phyloP scores from a whole-genome alignment of 2,113 vertebrate genomes.

The Atlantisia rogersi region DNA sequence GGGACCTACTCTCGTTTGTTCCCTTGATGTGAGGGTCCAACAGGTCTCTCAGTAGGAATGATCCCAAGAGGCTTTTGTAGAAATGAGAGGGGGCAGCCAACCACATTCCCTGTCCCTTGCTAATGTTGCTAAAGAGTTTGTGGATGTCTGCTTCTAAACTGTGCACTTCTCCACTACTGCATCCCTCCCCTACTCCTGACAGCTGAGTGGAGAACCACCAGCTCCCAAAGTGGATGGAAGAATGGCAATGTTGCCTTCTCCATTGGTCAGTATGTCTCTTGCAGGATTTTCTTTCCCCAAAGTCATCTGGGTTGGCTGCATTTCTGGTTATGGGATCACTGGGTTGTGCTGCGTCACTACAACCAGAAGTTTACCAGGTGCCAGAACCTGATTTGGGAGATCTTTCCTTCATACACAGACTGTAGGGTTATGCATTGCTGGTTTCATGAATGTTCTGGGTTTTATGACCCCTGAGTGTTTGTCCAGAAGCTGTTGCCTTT shows the following conservation, averaged over 20 bases:
- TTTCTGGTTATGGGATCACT: neutral
- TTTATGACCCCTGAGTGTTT: slow-evolving; percentile 36
- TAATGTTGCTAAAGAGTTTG: neutral
- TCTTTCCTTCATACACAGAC: neutral
- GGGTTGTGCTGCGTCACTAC: neutral
- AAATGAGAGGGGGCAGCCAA: neutral
- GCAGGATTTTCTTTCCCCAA: neutral
- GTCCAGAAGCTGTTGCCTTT: slow-evolving; percentile 32
- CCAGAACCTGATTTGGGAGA: neutral
- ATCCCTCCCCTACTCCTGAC: neutral
- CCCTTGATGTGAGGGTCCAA: neutral
- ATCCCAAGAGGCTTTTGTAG: neutral
- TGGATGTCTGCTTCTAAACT: neutral
- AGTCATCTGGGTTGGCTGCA: neutral
- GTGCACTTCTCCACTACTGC: accelerated
- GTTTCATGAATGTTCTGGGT: neutral
- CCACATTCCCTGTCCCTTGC: neutral
- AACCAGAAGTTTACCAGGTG: neutral
- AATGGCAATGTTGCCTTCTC: neutral
- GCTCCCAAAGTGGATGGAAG: neutral
- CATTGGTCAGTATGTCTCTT: accelerated
- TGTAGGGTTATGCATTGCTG: neutral
- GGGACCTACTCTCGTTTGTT: neutral
- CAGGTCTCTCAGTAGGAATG: neutral
- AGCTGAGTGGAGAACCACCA: neutral